Evolutionary conservation across 2,113 vertebrate species (phyloP), one percentile per base, ranked within the genome.

Genomic region (Boleophthalmus pectinirostris): DNA sequence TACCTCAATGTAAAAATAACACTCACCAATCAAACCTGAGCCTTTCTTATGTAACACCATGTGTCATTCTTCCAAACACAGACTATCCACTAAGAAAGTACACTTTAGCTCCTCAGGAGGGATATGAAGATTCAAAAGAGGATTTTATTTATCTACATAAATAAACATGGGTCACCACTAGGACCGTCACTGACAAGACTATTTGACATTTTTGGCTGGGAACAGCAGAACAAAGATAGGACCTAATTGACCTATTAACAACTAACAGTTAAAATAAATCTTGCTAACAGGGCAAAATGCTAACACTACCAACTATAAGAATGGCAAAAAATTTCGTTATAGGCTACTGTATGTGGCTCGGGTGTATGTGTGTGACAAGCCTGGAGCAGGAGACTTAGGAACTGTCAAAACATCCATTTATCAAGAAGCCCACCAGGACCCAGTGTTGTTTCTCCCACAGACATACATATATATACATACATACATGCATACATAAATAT

Each of bases 391-490:
- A 66, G 33, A 66, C 45, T 77, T 53, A 73, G 67, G 73, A 72
- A 54, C 71, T 70, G 82, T 83, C 87, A 87, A 79, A 83, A 85
- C 58, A 80, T 67, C 78, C 68, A 79, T 85, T 85, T 70, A 80
- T 88, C 82, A 87, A 73, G 77, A 56, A 77, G 0, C 67, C 74
- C 75, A 76, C 54, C 51, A 82, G 82, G 61, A 73, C 54, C 74
- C 60, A 63, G 66, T 47, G 64, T 51, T 73, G 64, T 46, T 68
- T 45, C 66, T 29, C 33, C 33, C 68, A 58, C 61, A 54, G 18
- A 71, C 51, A 77, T 43, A 72, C 7, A 33, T 20, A 71, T 29
- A 69, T 12, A 57, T 57, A 60, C 57, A 29, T 56, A 54, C 18
- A 10, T 18, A n/a, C 4, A 29, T 45, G 38, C 43, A 16, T 60